Percentiles rank a stretch among this genome's conserved stretches.
Evolutionary conservation across 2,797 vertebrate species (phyloP).

Genomic region (Gobio occitaniae): DNA sequence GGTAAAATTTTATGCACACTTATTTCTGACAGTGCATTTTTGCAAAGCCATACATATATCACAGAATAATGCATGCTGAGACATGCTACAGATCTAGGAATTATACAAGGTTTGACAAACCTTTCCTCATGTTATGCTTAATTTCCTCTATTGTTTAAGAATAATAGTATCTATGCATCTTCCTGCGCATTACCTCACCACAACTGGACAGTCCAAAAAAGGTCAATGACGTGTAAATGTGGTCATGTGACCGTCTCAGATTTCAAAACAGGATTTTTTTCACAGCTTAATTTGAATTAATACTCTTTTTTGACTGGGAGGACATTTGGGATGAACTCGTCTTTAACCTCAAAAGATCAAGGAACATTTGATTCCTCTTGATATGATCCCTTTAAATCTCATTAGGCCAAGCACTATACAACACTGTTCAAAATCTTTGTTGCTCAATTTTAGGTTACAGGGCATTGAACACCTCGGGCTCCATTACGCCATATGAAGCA

Average conservation of each 20-base stretch:
- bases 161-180: not conserved
- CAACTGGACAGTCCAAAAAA: not conserved
- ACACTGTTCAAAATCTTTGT: not conserved
- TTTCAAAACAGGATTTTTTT: not conserved
- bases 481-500: conserved; percentile 4
- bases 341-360: not conserved
- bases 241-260: not conserved
- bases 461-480: not conserved
- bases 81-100: not conserved
- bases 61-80: not conserved
- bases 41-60: not conserved
- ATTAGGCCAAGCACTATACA: conserved; percentile 5
- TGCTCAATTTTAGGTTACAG: conserved; percentile 33
- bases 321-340: not conserved
- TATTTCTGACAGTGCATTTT: not conserved
- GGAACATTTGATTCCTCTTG: conserved; percentile 13
- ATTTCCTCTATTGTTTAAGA: not conserved
- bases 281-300: not conserved
- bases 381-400: conserved; percentile 9
- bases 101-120: not conserved
- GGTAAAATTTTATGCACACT: not conserved
- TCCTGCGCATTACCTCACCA: not conserved
- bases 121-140: not conserved
- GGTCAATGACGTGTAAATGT: not conserved
- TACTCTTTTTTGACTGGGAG: not conserved